These are phyloP conservation scores for Stigmatopora nigra DNA, from an alignment of 2,113 vertebrate genomes.

Conservation along the genomic window DNA sequence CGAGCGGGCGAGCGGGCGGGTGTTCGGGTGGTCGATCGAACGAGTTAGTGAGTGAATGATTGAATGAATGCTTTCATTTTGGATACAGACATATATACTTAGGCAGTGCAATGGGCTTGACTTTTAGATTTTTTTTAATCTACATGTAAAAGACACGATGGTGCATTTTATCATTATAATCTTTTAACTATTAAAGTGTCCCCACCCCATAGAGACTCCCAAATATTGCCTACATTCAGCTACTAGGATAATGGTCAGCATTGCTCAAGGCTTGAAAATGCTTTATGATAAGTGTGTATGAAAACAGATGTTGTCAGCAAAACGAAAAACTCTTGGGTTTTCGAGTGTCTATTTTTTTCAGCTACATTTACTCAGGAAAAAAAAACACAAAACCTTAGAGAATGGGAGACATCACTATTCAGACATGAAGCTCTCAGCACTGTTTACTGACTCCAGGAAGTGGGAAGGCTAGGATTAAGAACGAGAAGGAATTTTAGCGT, in stretches of 20 bases:
- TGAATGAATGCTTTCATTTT: too few species aligned
- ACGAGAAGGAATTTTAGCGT: constrained; percentile 22
- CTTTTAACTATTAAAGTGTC: background rate
- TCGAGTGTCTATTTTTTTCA: constrained; percentile 40
- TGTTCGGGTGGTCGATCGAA: too few species aligned
- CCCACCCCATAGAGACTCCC: background rate
- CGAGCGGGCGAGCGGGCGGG: too few species aligned
- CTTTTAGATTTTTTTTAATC: background rate
- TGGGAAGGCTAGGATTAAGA: constrained; percentile 18
- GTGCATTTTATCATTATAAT: background rate
- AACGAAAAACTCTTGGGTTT: constrained; percentile 36
- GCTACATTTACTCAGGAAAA: constrained; percentile 14
- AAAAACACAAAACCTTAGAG: constrained; percentile 7
- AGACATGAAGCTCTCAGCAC: constrained; percentile 49
- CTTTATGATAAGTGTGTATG: constrained; percentile 7
- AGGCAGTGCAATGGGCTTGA: background rate
- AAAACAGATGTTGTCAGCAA: constrained; percentile 30
- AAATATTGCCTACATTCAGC: background rate
- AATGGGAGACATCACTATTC: constrained; percentile 17
- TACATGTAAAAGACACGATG: background rate
- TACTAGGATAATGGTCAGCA: background rate
- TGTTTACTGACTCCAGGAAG: constrained; percentile 33
- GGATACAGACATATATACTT: background rate
- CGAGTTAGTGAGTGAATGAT: too few species aligned
- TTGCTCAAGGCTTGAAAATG: background rate